Evolutionary conservation across 1,140 invertebrate species (phyloP).

Genomic region (Camponotus vicinus): DNA sequence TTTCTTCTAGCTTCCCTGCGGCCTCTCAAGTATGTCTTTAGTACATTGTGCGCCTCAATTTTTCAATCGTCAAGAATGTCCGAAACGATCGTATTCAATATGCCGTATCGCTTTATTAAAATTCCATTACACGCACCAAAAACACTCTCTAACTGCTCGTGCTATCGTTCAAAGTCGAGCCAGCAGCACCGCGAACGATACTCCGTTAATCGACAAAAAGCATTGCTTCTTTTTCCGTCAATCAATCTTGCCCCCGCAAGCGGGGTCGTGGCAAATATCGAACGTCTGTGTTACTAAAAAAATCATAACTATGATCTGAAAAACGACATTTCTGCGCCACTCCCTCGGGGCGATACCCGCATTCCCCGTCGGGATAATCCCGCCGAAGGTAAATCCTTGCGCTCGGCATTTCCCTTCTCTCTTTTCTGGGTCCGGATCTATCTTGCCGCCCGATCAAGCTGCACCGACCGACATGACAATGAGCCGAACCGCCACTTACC

Average conservation of each 20-base stretch:
- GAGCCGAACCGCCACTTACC: slow-evolving; percentile 47
- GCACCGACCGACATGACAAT: slow-evolving; percentile 67
- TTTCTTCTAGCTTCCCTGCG: slow-evolving; percentile 34
- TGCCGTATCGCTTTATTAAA: slow-evolving; percentile 66
- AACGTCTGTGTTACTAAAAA: slow-evolving; percentile 38
- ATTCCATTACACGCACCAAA: slow-evolving; percentile 54
- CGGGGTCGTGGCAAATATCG: slow-evolving; percentile 27
- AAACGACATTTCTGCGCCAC: slow-evolving; percentile 25
- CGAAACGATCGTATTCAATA: slow-evolving; percentile 57
- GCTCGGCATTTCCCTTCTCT: slow-evolving; percentile 4
- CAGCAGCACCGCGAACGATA: slow-evolving; percentile 21
- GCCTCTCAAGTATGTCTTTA: slow-evolving; percentile 28
- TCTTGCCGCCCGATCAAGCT: slow-evolving; percentile 65
- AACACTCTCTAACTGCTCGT: slow-evolving; percentile 39
- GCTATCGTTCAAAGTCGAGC: slow-evolving; percentile 47
- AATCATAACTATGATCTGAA: slow-evolving; percentile 44
- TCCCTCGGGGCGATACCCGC: neutral
- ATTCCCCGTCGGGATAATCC: slow-evolving; percentile 16
- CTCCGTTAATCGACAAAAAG: slow-evolving; percentile 53
- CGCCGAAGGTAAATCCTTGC: neutral
- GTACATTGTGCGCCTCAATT: slow-evolving; percentile 33
- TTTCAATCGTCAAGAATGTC: slow-evolving; percentile 46
- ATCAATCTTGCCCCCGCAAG: slow-evolving; percentile 45
- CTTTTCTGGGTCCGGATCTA: slow-evolving; percentile 50
- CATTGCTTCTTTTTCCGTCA: slow-evolving; percentile 44